These are phyloP conservation scores for Meriones unguiculatus DNA, from an alignment of 2,113 vertebrate species.

Conservation along the genomic window DNA sequence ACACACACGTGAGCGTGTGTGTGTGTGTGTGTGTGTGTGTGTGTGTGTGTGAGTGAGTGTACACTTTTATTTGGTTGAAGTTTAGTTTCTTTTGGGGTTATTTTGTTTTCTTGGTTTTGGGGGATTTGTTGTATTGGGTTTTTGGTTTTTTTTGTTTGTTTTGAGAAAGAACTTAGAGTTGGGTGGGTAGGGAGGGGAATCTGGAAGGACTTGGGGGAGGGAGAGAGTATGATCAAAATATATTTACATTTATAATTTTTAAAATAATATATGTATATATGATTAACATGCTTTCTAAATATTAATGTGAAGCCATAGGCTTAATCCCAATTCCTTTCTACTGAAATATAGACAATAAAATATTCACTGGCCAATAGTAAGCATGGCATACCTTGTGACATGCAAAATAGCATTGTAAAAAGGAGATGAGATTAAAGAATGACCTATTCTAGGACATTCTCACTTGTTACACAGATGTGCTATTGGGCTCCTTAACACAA, in stretches of 20 bases:
- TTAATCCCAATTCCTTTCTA: constrained; percentile 50
- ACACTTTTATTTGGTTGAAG: not conserved
- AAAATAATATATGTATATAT: not conserved
- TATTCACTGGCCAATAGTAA: constrained; percentile 54
- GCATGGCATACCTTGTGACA: not conserved
- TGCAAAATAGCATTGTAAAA: constrained; percentile 45
- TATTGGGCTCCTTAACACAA: not conserved
- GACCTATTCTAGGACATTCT: constrained; percentile 42
- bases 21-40: not conserved
- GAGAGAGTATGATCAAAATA: not conserved
- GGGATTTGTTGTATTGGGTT: not conserved
- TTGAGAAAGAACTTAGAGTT: not conserved
- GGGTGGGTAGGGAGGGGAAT: not conserved
- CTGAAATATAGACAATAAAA: constrained; percentile 23
- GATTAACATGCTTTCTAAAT: constrained; percentile 52
- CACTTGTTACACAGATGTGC: constrained; percentile 17
- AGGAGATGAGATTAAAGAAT: constrained; percentile 56
- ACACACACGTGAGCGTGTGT: not conserved
- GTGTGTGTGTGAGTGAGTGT: not conserved
- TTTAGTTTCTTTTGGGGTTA: not conserved
- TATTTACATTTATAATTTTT: not conserved
- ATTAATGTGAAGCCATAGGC: constrained; percentile 19
- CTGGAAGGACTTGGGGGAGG: not conserved
- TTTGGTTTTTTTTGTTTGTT: not conserved
- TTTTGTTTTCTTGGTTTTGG: not conserved